phyloP scores from a whole-genome alignment of 2,797 vertebrate genomes.

The Peromyscus aztecus region DNA sequence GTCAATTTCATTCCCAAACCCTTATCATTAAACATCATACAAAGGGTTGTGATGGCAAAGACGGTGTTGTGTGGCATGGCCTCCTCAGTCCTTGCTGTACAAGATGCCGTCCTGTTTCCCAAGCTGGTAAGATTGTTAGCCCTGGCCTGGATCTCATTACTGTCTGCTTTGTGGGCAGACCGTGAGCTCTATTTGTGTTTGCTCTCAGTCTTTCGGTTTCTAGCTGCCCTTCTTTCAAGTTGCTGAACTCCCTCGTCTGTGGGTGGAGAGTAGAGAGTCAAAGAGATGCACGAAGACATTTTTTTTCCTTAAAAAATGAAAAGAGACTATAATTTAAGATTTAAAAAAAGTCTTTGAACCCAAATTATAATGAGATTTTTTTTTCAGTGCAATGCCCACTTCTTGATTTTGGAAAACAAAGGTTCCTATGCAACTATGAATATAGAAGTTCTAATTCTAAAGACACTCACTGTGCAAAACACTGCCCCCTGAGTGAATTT shows the following conservation, averaged over 20 bases:
- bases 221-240: background rate
- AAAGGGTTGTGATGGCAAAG: too few relatives aligned
- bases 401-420: background rate
- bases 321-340: background rate
- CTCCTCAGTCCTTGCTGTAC: background rate
- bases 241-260: background rate
- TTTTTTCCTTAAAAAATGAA: background rate
- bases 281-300: background rate
- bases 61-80: accelerated
- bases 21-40: background rate
- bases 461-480: background rate
- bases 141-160: background rate
- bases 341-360: background rate
- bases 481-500: background rate
- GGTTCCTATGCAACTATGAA: background rate
- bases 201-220: slow-evolving; percentile 12
- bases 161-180: background rate
- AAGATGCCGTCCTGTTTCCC: too few relatives aligned
- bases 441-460: background rate
- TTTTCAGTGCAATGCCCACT: background rate
- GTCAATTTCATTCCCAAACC: background rate
- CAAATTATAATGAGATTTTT: background rate
- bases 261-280: background rate
- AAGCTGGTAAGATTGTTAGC: background rate
- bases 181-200: background rate